These are phyloP conservation scores for Gambelia wislizenii DNA, from an alignment of 2,797 vertebrate species.

Conservation along the genomic window DNA sequence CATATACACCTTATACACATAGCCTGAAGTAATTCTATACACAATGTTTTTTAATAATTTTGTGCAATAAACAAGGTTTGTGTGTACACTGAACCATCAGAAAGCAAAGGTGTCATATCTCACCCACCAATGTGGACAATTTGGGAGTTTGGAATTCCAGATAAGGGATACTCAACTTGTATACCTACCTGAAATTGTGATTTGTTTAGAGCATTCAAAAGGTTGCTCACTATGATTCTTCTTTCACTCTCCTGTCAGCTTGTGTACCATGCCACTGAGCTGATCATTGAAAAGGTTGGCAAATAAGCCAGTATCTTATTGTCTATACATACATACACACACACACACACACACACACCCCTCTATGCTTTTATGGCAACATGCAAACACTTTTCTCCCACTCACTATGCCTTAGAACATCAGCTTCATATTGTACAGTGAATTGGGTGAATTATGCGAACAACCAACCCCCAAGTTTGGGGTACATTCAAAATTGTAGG, in stretches of 20 bases:
- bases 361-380: constrained; percentile 39
- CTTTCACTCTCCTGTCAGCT: neutral
- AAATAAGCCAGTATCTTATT: constrained; percentile 32
- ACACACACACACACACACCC: constrained; percentile 2
- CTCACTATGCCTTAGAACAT: constrained; percentile 29
- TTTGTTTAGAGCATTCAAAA: neutral
- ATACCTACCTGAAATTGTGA: neutral
- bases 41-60: too few species aligned
- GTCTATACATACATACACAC: too few species aligned
- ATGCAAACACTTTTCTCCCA: constrained; percentile 34
- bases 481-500: neutral
- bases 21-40: too few species aligned
- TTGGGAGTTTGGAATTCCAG: too few species aligned
- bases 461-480: neutral
- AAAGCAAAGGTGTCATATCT: too few species aligned
- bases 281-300: constrained; percentile 28
- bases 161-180: too few species aligned
- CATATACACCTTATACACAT: too few species aligned
- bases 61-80: too few species aligned
- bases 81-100: too few species aligned
- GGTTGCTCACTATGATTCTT: neutral
- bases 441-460: constrained; percentile 39
- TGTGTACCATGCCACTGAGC: neutral
- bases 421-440: constrained; percentile 37
- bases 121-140: too few species aligned